These are phyloP conservation scores for Formica aserva DNA, from an alignment of 2,888 invertebrate species.

Conservation along the genomic window DNA sequence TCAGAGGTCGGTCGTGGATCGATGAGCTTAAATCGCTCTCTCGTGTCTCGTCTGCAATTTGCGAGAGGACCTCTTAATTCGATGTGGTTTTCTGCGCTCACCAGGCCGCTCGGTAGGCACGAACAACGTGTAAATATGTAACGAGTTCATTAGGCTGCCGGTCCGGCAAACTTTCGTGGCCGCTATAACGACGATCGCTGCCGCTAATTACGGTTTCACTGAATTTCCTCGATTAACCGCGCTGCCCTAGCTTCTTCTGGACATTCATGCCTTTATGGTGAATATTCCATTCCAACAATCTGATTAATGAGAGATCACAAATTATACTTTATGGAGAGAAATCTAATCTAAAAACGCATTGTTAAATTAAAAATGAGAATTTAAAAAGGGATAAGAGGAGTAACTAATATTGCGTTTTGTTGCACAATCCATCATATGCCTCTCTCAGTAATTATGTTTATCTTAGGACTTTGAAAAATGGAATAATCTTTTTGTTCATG, in stretches of 20 bases:
- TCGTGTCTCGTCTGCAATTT: slow-evolving; percentile 75
- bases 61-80: slow-evolving; percentile 75
- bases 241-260: slow-evolving; percentile 19
- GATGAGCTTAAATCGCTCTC: slow-evolving; percentile 76
- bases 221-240: slow-evolving; percentile 73
- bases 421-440: not conserved
- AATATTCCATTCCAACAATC: slow-evolving; percentile 44
- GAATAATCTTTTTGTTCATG: not conserved
- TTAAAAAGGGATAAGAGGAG: not conserved
- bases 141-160: slow-evolving; percentile 76
- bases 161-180: slow-evolving; percentile 74
- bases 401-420: not conserved
- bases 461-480: not conserved
- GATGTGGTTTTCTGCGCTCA: slow-evolving; percentile 72
- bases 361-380: not conserved
- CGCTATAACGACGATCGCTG: slow-evolving; percentile 67
- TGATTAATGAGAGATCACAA: slow-evolving; percentile 66
- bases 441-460: not conserved
- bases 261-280: slow-evolving; percentile 59
- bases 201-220: slow-evolving; percentile 73
- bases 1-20: slow-evolving; percentile 73
- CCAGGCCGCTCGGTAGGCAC: slow-evolving; percentile 66
- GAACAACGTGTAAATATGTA: slow-evolving; percentile 78
- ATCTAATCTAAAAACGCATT: slow-evolving; percentile 10
- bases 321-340: slow-evolving; percentile 59